Conservation (phyloP, 1,140 invertebrate genomes). For the Antheraea pernyi region DNA sequence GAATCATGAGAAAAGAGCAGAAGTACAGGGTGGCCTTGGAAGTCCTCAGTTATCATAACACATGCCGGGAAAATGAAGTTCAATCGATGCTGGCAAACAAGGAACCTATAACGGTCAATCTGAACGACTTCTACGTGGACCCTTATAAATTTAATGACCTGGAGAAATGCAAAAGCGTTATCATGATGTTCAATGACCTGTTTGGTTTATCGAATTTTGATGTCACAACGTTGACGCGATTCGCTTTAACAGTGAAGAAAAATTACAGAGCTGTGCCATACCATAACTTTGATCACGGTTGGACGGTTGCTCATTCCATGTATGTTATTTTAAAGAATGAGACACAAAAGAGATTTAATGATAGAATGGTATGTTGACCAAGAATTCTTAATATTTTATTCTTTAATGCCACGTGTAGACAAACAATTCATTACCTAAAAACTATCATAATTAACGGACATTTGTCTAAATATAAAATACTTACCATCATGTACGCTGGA, state of each 20-base stretch:
- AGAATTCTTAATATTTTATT: background rate
- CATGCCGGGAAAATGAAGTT: slow-evolving; percentile 87
- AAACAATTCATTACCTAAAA: no score
- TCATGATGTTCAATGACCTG: slow-evolving; percentile 90
- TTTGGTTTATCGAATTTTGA: slow-evolving; percentile 83
- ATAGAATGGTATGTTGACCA: slow-evolving; percentile 45
- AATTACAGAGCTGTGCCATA: slow-evolving; percentile 91
- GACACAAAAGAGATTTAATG: slow-evolving; percentile 39
- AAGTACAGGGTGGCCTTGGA: slow-evolving; percentile 91
- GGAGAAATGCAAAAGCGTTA: slow-evolving; percentile 84
- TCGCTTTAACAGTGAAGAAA: slow-evolving; percentile 89
- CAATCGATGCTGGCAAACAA: slow-evolving; percentile 52
- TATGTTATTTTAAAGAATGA: slow-evolving; percentile 86
- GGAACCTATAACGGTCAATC: slow-evolving; percentile 35
- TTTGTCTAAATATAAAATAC: no score
- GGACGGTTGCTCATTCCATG: slow-evolving; percentile 91
- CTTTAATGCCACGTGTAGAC: no score
- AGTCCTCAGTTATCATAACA: slow-evolving; percentile 91
- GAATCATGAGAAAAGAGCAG: slow-evolving; percentile 90
- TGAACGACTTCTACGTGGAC: slow-evolving; percentile 86
- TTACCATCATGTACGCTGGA: no score
- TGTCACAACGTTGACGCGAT: slow-evolving; percentile 82
- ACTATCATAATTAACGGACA: no score
- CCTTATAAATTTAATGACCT: slow-evolving; percentile 84
- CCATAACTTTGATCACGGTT: slow-evolving; percentile 93